Evolutionary conservation across 2,113 vertebrate genomes (phyloP).

Genomic region (Bos indicus): DNA sequence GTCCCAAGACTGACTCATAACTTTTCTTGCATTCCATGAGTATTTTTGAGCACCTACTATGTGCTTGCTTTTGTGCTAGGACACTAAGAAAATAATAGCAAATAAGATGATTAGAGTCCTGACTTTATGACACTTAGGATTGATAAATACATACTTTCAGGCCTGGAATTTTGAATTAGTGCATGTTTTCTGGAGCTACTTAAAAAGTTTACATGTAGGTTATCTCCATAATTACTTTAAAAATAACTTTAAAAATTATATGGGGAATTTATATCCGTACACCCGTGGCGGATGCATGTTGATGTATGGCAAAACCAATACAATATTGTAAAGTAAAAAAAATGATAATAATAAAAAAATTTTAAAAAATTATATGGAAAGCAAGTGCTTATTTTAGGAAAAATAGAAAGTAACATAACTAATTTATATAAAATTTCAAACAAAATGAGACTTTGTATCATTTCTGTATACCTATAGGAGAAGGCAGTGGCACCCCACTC

Average conservation of each 20-base stretch:
- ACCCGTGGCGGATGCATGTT: too few species aligned
- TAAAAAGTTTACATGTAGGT: neutral
- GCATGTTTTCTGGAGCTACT: neutral
- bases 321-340: too few species aligned
- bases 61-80: neutral
- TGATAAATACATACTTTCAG: neutral
- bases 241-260: neutral
- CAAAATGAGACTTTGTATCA: neutral
- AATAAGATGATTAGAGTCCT: neutral
- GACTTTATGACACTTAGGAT: neutral
- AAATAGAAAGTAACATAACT: neutral
- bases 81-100: neutral
- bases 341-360: too few species aligned
- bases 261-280: too few species aligned
- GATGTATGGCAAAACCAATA: too few species aligned
- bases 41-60: neutral
- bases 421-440: slow-evolving; percentile 16
- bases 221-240: neutral
- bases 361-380: neutral
- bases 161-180: neutral
- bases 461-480: neutral
- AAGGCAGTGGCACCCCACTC: too few species aligned
- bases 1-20: neutral
- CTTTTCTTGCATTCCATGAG: neutral
- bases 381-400: slow-evolving; percentile 17